Percentiles rank a stretch among this genome's conserved stretches.
phyloP scores from a whole-genome alignment of 2,797 vertebrate species.

The Catharus ustulatus region DNA sequence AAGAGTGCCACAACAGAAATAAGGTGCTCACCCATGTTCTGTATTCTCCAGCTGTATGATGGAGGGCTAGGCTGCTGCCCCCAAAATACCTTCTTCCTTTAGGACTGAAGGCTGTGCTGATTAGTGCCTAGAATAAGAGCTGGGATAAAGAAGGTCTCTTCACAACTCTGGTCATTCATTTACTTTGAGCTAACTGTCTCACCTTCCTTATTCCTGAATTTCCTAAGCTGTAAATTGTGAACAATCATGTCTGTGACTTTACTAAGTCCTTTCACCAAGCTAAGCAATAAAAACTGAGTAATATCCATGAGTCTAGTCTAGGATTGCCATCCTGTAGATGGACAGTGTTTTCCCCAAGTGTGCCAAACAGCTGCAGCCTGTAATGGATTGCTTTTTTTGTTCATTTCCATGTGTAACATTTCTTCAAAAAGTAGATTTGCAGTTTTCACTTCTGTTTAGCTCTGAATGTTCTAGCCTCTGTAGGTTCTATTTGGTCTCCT shows the following conservation, averaged over 20 bases:
- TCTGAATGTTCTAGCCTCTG: neutral
- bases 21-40: neutral
- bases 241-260: neutral
- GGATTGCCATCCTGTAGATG: neutral
- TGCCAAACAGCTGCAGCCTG: neutral
- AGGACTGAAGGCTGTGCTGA: neutral
- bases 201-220: neutral
- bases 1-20: neutral
- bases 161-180: neutral
- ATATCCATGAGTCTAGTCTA: neutral
- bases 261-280: neutral
- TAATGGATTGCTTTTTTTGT: neutral
- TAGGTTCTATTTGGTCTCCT: neutral
- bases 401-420: accelerated
- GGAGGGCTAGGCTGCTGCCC: neutral
- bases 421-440: neutral
- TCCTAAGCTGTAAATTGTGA: neutral
- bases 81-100: neutral
- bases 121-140: neutral
- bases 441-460: neutral
- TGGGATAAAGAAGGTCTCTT: neutral
- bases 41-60: neutral
- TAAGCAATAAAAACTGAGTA: neutral
- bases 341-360: neutral
- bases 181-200: neutral